Percentiles rank a stretch among this genome's conserved stretches.
Conservation (phyloP, 1,140 invertebrate species). For the Bombus vancouverensis region DNA sequence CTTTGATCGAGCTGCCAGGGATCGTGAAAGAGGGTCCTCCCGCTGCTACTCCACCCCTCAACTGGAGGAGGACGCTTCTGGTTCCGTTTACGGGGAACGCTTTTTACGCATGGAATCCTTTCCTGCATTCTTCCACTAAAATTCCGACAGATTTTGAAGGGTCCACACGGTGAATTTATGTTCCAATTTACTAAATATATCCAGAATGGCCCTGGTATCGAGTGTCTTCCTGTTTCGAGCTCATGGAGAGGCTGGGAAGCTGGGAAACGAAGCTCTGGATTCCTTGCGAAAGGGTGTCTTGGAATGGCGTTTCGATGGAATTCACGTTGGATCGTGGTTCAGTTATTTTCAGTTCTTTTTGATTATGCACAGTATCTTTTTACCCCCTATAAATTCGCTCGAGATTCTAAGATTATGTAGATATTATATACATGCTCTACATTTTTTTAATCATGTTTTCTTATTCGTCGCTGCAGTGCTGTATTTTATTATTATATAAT, state of each 20-base stretch:
- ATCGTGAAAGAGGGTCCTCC: neutral
- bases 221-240: conserved; percentile 3
- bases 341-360: neutral
- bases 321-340: neutral
- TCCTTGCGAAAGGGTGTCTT: too few species aligned
- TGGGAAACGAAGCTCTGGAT: too few species aligned
- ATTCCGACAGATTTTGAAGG: conserved; percentile 38
- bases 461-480: too few species aligned
- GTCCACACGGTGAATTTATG: conserved; percentile 13
- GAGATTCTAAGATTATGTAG: too few species aligned
- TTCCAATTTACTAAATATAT: conserved; percentile 49
- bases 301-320: too few species aligned
- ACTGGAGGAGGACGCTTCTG: conserved; percentile 2
- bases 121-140: conserved; percentile 18
- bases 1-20: conserved; percentile 76
- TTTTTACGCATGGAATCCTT: conserved; percentile 21
- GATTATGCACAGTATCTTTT: neutral
- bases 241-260: neutral
- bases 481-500: too few species aligned
- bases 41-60: neutral
- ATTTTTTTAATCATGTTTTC: too few species aligned
- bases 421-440: too few species aligned
- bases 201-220: conserved; percentile 3
- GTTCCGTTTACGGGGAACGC: conserved; percentile 14
- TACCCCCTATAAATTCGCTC: too few species aligned